These are phyloP conservation scores for Myxocyprinus asiaticus DNA, from an alignment of 2,113 vertebrate species.

Conservation along the genomic window DNA sequence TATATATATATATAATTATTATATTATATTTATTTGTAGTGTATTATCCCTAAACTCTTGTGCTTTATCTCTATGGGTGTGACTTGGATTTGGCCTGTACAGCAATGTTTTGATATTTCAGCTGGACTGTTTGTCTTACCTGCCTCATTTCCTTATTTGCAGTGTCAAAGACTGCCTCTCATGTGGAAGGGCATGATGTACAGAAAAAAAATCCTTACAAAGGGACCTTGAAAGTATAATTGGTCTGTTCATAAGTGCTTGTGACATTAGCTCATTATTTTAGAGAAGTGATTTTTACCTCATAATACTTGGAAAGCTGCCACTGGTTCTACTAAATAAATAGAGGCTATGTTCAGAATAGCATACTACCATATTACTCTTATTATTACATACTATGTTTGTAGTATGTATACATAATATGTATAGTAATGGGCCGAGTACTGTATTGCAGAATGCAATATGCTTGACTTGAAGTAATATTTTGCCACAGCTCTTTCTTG, in stretches of 20 bases:
- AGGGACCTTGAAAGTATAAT: background rate
- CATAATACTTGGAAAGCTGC: too few relatives aligned
- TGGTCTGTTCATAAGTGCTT: conserved; percentile 33
- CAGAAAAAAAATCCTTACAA: background rate
- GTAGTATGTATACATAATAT: background rate
- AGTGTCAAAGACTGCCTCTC: background rate
- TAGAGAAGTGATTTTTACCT: too few relatives aligned
- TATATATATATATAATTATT: too few relatives aligned
- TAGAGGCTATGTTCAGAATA: background rate
- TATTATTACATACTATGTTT: background rate
- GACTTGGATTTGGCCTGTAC: too few relatives aligned
- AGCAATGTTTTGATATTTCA: too few relatives aligned
- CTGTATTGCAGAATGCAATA: background rate
- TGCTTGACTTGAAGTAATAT: too few relatives aligned
- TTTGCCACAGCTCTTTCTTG: too few relatives aligned
- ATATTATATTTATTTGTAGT: too few relatives aligned
- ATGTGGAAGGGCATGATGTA: background rate
- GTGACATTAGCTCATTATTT: conserved; percentile 29
- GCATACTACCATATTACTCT: background rate
- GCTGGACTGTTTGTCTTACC: too few relatives aligned
- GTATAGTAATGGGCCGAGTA: background rate
- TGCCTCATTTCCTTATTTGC: too few relatives aligned
- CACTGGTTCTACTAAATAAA: background rate
- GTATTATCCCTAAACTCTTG: too few relatives aligned
- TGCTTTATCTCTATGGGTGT: too few relatives aligned